These are phyloP conservation scores for Fabriciana adippe DNA, from an alignment of 2,888 invertebrate species.

Conservation along the genomic window DNA sequence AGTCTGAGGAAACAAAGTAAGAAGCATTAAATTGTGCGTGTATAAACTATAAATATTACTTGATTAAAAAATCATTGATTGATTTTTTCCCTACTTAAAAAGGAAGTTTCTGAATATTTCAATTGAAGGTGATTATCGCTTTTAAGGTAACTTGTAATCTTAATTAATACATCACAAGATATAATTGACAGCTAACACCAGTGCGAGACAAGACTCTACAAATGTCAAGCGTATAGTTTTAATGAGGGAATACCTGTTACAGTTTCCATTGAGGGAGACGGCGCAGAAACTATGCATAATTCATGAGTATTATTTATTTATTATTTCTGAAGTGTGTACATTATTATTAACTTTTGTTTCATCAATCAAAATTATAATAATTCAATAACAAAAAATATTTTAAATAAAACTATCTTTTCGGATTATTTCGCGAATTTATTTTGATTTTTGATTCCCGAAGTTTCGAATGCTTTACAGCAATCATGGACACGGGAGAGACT, in stretches of 20 bases:
- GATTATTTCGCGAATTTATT: too few relatives aligned
- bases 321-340: too few relatives aligned
- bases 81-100: not conserved
- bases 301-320: too few relatives aligned
- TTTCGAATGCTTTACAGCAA: too few relatives aligned
- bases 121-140: slow-evolving; percentile 11
- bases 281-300: too few relatives aligned
- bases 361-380: too few relatives aligned
- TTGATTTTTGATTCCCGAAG: too few relatives aligned
- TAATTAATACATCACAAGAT: slow-evolving; percentile 1
- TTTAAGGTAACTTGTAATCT: slow-evolving; percentile 8
- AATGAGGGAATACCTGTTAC: slow-evolving; percentile 1
- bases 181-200: not conserved
- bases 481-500: too few relatives aligned
- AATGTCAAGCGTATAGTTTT: slow-evolving; percentile 1
- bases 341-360: too few relatives aligned
- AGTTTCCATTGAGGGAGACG: not conserved
- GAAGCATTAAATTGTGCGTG: not conserved
- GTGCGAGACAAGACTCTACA: not conserved
- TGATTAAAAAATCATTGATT: not conserved
- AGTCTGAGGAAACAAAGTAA: too few relatives aligned
- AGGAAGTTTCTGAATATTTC: not conserved
- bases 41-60: not conserved
- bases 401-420: too few relatives aligned
- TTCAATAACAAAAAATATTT: too few relatives aligned